These are phyloP conservation scores for Anticlea derivata DNA, from an alignment of 2,888 invertebrate species.

Conservation along the genomic window DNA sequence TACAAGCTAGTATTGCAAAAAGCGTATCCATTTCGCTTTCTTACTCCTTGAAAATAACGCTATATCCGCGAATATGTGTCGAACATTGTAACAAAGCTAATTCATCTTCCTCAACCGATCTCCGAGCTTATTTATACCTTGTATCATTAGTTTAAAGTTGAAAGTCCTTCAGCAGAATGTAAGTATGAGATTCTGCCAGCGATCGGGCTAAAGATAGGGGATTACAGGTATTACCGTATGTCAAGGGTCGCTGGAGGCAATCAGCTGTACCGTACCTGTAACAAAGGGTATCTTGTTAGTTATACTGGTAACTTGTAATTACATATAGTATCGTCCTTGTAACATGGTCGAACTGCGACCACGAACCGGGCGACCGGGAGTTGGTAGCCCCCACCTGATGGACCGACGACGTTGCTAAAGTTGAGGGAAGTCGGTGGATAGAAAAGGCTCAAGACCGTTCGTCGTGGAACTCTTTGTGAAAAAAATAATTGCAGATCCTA, in stretches of 20 bases:
- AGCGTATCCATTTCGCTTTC: neutral
- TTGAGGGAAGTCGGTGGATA: no score
- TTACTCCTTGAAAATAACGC: constrained; percentile 26
- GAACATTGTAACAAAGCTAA: constrained; percentile 36
- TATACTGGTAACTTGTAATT: neutral
- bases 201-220: constrained; percentile 8
- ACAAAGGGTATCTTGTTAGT: constrained; percentile 18
- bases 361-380: no score
- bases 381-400: no score
- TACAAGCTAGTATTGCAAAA: no score
- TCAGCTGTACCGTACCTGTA: constrained; percentile 17
- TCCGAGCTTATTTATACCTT: constrained; percentile 17
- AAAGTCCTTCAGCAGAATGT: constrained; percentile 7
- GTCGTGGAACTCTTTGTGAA: no score
- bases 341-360: no score
- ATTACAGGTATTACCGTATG: constrained; percentile 15
- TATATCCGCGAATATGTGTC: constrained; percentile 35
- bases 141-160: neutral
- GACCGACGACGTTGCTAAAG: no score
- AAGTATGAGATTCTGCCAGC: constrained; percentile 4
- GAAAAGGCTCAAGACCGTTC: no score
- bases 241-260: constrained; percentile 8
- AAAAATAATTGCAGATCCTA: no score
- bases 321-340: no score
- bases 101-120: constrained; percentile 29